phyloP scores from a whole-genome alignment of 64 coral and sea anemone species.

The Montipora cactus region DNA sequence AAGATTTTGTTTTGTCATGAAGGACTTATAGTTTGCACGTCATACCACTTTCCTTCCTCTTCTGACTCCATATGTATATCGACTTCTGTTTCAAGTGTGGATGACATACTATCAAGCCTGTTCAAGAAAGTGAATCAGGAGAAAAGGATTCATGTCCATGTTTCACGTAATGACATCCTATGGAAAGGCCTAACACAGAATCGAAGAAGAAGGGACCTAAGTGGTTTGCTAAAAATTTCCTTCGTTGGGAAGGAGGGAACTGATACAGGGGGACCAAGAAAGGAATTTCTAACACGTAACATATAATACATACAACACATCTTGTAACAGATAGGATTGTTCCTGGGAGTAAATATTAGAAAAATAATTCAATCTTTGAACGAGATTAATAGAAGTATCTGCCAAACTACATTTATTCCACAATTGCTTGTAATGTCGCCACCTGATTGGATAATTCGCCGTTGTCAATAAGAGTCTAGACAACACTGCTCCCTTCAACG shows the following conservation, averaged over 20 bases:
- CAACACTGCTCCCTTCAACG: not conserved
- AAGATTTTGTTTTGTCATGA: not conserved
- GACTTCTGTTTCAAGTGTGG: no score
- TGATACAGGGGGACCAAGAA: not conserved
- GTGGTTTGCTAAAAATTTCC: no score
- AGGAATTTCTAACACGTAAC: not conserved
- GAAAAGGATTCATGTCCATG: no score
- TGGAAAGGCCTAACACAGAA: no score
- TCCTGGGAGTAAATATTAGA: not conserved
- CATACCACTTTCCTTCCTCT: not conserved
- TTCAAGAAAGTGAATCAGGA: no score
- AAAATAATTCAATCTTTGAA: not conserved
- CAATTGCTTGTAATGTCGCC: not conserved
- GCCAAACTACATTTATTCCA: not conserved
- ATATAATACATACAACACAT: not conserved
- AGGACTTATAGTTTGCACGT: not conserved
- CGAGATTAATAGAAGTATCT: not conserved
- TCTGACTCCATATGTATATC: not conserved
- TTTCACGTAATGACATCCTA: no score
- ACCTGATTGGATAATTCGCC: not conserved
- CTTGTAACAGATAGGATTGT: not conserved
- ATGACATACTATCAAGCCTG: no score
- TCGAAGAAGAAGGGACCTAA: no score
- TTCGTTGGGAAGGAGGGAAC: no score
- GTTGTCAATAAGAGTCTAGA: not conserved